phyloP scores from a whole-genome alignment of 2,888 invertebrate genomes.

The Hypselothyrea guttata region DNA sequence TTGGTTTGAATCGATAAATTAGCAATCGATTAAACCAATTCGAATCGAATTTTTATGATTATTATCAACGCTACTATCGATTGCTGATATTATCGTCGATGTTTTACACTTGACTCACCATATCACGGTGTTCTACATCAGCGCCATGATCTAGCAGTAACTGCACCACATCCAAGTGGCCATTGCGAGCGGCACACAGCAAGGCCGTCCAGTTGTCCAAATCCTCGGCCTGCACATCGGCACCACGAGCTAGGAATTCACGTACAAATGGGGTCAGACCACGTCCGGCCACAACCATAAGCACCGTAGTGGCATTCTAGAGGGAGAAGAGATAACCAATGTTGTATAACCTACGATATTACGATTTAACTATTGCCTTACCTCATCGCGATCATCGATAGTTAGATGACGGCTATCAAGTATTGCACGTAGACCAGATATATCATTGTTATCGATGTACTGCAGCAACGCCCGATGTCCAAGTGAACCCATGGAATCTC shows the following conservation, averaged over 20 bases:
- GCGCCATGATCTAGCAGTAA: slow-evolving; percentile 93
- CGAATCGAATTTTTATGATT: too few relatives aligned
- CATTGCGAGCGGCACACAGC: slow-evolving; percentile 94
- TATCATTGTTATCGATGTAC: slow-evolving; percentile 91
- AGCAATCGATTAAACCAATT: too few relatives aligned
- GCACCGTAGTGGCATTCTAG: slow-evolving; percentile 95
- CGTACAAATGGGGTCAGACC: slow-evolving; percentile 93
- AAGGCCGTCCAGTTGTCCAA: slow-evolving; percentile 96
- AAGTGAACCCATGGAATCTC: slow-evolving; percentile 95
- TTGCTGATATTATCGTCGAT: too few relatives aligned
- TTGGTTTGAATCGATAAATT: too few relatives aligned
- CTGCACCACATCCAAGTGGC: slow-evolving; percentile 90
- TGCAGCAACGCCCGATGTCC: slow-evolving; percentile 91
- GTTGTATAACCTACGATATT: background rate
- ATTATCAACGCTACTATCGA: too few relatives aligned
- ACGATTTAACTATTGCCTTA: slow-evolving; percentile 77
- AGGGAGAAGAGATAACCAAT: background rate
- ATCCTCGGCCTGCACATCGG: slow-evolving; percentile 96
- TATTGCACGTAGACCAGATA: slow-evolving; percentile 90
- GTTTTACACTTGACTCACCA: slow-evolving; percentile 84
- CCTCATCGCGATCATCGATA: slow-evolving; percentile 94
- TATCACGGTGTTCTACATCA: slow-evolving; percentile 92
- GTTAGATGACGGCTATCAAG: slow-evolving; percentile 91
- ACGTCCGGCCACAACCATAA: slow-evolving; percentile 94
- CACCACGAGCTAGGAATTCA: slow-evolving; percentile 93